Percentiles rank a stretch among this genome's conserved stretches.
phyloP scores from a whole-genome alignment of 1,140 invertebrate species.

The Magallana gigas region DNA sequence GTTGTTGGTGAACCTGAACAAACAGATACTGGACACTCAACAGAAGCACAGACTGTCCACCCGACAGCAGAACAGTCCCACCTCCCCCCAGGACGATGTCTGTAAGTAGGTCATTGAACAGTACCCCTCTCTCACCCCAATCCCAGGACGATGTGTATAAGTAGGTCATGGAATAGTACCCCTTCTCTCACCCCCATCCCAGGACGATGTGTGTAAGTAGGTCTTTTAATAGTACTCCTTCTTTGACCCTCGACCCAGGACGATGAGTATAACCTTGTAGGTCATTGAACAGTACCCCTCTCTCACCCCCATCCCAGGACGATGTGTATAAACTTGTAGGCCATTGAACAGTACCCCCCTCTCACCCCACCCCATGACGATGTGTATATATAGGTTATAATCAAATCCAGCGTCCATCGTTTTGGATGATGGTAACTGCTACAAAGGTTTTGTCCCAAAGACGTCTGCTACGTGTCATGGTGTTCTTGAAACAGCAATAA shows the following conservation, averaged over 20 bases:
- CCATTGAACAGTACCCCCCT: not conserved
- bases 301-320: not conserved
- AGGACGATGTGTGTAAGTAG: constrained; percentile 36
- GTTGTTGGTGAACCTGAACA: constrained; percentile 11
- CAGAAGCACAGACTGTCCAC: constrained; percentile 10
- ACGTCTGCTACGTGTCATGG: no score
- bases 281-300: not conserved
- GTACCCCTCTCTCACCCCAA: not conserved
- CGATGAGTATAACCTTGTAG: not conserved
- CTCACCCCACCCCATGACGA: not conserved
- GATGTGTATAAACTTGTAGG: no score
- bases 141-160: no score
- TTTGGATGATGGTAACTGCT: no score
- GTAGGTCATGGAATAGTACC: not conserved
- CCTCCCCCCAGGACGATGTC: constrained; percentile 11
- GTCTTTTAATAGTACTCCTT: not conserved
- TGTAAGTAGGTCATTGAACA: constrained; percentile 7
- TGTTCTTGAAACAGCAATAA: no score
- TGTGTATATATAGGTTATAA: no score
- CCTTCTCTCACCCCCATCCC: not conserved
- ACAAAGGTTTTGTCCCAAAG: no score
- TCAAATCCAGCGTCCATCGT: not conserved
- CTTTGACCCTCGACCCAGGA: no score
- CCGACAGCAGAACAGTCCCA: not conserved
- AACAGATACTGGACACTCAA: constrained; percentile 47